These are phyloP conservation scores for Verasper variegatus DNA, from an alignment of 2,113 vertebrate genomes.

Conservation along the genomic window DNA sequence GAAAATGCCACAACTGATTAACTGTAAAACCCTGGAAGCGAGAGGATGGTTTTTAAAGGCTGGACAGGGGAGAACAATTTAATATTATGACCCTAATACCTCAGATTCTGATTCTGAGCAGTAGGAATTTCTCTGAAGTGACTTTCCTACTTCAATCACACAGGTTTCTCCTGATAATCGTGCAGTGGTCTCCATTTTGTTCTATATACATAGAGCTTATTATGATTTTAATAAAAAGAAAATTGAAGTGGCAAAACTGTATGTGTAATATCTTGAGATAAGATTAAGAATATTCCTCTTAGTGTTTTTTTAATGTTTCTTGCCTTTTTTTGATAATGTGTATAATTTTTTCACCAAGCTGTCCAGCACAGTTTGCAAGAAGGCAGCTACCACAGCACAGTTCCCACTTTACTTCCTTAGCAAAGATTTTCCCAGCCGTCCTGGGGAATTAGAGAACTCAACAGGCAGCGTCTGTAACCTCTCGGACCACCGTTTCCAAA, in stretches of 20 bases:
- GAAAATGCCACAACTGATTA: constrained; percentile 18
- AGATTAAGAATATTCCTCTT: too few relatives aligned
- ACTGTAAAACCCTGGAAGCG: not conserved
- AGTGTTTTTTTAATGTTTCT: not conserved
- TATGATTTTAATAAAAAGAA: too few relatives aligned
- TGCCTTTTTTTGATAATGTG: not conserved
- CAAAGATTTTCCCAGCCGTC: too few relatives aligned
- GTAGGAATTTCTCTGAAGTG: not conserved
- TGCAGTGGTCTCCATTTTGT: not conserved
- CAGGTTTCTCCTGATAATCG: not conserved
- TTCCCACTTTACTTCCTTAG: not conserved
- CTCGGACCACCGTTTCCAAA: constrained; percentile 25
- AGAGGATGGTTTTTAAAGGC: not conserved
- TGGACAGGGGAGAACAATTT: constrained; percentile 11
- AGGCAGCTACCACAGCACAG: not conserved
- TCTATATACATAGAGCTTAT: too few relatives aligned
- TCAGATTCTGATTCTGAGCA: not conserved
- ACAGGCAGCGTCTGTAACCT: constrained; percentile 1
- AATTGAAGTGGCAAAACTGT: too few relatives aligned
- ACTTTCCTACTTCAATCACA: not conserved
- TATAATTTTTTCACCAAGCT: not conserved
- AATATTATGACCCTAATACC: not conserved
- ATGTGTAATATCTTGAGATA: too few relatives aligned
- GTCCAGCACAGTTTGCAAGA: not conserved
- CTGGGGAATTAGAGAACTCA: too few relatives aligned